Base-by-base conservation (phyloP, 2,797 vertebrate species). In the Manis javanica region DNA sequence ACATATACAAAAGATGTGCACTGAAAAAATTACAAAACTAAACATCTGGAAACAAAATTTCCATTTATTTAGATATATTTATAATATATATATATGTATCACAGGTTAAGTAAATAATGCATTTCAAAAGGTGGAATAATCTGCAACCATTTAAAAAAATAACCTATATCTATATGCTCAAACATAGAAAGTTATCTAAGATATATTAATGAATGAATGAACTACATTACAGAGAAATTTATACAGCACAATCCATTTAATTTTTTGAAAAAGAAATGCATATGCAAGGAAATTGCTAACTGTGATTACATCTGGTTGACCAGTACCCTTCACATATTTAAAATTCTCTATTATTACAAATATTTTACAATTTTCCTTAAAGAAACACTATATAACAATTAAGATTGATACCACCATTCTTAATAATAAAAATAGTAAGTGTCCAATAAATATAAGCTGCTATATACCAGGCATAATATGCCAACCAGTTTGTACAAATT, bases 321-420 rank as follows among this genome's bases (percentile, higher is more conserved):
- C n/a, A 84, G 53, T 51, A 93, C 5, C 7, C 23, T 83, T 79
- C 68, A 18, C 12, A 4, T 24, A 89, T 37, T 81, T 94, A 74
- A 94, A 96, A 77, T 87, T 53, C 29, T 92, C 55, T 78, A 87
- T 66, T 89, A 75, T 34, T 75, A 11, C 29, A 89, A 95, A n/a
- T 63, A 94, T 75, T 94, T 96, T 81, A 66, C 46, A 85, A 51
- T 66, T 88, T 71, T 64, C 57, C 71, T 93, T 26, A 75, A 85
- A 88, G 39, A 90, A 96, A 77, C 5, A 91, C 53, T 83, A 88
- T 11, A 13, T 24, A 85, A 86, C 63, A 83, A 23, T 83, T 39
- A 86, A 96, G 64, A 91, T 3, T 93, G 34, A 90, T 15, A 94
- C 14, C n/a, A 63, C 5, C 66, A 90, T 19, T 78, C 63, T 79